Evolutionary conservation across 2,797 vertebrate species (phyloP), one percentile per base, ranked within the genome.

Genomic region (Poecilia picta): DNA sequence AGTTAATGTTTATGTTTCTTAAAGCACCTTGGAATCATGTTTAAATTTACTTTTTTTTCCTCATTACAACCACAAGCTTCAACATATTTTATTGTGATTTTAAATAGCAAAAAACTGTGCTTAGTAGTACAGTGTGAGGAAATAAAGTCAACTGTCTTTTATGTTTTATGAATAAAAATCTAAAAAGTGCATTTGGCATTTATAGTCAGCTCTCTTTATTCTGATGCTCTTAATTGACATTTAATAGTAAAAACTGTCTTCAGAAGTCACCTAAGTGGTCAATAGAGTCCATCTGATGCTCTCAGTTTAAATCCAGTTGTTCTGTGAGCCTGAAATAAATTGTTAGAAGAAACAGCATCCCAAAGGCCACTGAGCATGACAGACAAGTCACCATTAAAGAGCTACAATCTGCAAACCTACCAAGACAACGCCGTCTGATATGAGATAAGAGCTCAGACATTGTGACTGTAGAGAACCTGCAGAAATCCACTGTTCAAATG

Each of bases 1-100:
- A 82, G 82, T 33, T 70, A 33, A 36, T 20, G 59, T n/a, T 36
- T 36, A 36, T 36, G 18, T 64, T 64, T 20, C 62, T 39, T 64
- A 0, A 64, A 20, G 33, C 33, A 23, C 33, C 2, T 41, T 23
- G 18, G 23, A 68, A 68, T 23, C 25, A 18, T 68, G 12, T 41
- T 41, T 25, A 39, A 10, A 25, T 39, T 11, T 5, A 8, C 0
- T 8, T 33, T 57, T 33, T 8, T 31, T 3, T 59, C 5, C 6
- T 66, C 36, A 39, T 41, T 66, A 41, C 33, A 62, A 15, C 5
- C 28, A 18, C 12, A 10, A 66, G 64, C 64, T 20, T 20, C 20
- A 68, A 13, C 64, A 43, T 15, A 7, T 15, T 43, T 70, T 12
- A 11, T 25, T n/a, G 36, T 10, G 20, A 25, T 70, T 70, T 70